Base-by-base conservation (phyloP, 2,888 invertebrate species). In the Apamea epomidion region DNA sequence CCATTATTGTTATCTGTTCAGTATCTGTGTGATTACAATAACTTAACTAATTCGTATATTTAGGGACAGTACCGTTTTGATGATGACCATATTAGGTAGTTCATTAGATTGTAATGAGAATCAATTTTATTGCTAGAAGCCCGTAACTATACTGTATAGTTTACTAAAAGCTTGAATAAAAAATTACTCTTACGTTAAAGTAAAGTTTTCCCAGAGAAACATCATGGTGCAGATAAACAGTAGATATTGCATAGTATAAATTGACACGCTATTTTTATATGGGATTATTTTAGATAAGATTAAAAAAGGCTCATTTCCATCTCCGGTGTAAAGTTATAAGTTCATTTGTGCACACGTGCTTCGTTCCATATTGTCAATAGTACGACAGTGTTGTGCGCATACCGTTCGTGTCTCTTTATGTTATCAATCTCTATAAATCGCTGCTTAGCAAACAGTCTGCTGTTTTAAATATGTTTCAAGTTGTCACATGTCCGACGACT, bases 241-340 rank as follows among this genome's bases (percentile, higher is more conserved):
- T 84, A 83, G 87, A 89, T 85, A 83, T 88, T 87, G 88, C 80
- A 79, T 87, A 85, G 67, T 88, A 85, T 89, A 89, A 88, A 88
- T 84, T 73, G 87, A 90, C 88, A 83, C 81, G 80, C 84, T 89
- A 89, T 89, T 89, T 89, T 89, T 89, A 76, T 89, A 89, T 70
- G 68, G 79, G 72, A 83, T 89, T 87, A 84, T 87, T 84, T 89
- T 84, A 84, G 70, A 74, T 84, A 83, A 83, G 70, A 72, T 72
- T 84, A 80, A 72, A 18, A 65, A 69, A 32, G 64, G 68, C 71
- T 78, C 78, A 86, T 77, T 82, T 81, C 60, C 80, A 78, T 73
- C 42, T 76, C 32, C 29, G 80, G 64, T 70, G 58, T 82, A 82
- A 74, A 62, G 65, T 75, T 69, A 54, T 68, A 60, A 64, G 32